phyloP scores from a whole-genome alignment of 2,888 invertebrate genomes.

The Gryllus longicercus region DNA sequence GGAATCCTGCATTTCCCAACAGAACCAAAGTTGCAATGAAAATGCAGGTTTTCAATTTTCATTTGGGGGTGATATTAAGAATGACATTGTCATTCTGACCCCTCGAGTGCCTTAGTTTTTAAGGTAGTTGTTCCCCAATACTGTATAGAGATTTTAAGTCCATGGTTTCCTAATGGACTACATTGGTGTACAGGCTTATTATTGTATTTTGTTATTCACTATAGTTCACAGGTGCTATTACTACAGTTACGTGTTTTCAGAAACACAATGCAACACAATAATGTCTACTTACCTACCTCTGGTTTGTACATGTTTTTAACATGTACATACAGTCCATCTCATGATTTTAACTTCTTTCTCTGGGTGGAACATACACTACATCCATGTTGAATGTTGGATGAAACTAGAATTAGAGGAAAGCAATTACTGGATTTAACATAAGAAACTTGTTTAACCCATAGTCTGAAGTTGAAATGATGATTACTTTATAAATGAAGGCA shows the following conservation, averaged over 20 bases:
- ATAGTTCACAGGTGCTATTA: slow-evolving; percentile 8
- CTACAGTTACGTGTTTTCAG: not conserved
- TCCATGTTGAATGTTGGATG: not conserved
- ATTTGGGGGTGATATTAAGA: not conserved
- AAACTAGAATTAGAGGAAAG: not conserved
- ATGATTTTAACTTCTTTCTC: slow-evolving; percentile 5
- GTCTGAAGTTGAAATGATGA: not conserved
- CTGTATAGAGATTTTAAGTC: not conserved
- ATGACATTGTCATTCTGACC: not conserved
- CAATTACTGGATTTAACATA: not conserved
- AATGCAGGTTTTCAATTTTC: not conserved
- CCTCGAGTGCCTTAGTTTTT: slow-evolving; percentile 10
- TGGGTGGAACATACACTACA: not conserved
- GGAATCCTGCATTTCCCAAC: not conserved
- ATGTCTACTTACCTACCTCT: slow-evolving; percentile 3
- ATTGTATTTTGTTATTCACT: not conserved
- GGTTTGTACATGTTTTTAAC: not conserved
- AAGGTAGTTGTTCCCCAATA: not conserved
- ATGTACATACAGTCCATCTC: not conserved
- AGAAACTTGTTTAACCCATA: not conserved
- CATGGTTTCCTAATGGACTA: not conserved
- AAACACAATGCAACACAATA: slow-evolving; percentile 1
- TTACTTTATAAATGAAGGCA: not conserved
- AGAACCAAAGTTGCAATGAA: not conserved
- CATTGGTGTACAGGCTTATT: not conserved